These are phyloP conservation scores for Microdon myrmicae DNA, from an alignment of 2,888 invertebrate species.

Conservation along the genomic window DNA sequence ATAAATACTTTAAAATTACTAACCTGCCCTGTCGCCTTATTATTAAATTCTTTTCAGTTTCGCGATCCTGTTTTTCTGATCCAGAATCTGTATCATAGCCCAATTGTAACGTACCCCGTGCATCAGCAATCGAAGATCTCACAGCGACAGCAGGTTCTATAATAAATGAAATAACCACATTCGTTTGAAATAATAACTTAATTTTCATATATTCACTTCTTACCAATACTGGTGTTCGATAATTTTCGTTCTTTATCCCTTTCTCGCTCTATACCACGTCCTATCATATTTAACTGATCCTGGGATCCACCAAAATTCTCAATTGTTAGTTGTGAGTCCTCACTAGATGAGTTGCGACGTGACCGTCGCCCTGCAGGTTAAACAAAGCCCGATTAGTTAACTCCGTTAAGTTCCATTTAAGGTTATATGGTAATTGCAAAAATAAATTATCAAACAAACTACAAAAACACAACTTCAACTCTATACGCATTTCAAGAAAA, in stretches of 20 bases:
- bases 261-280: constrained; percentile 77
- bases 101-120: constrained; percentile 75
- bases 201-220: constrained; percentile 14
- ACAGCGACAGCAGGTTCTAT: constrained; percentile 75
- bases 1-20: constrained; percentile 42
- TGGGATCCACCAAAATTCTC: constrained; percentile 94
- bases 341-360: constrained; percentile 83
- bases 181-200: background rate
- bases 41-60: constrained; percentile 70
- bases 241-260: constrained; percentile 70
- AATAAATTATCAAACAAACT: constrained; percentile 6
- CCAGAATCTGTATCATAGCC: constrained; percentile 74
- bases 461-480: too few species aligned
- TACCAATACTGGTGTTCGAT: constrained; percentile 64
- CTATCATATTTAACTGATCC: constrained; percentile 87
- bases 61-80: constrained; percentile 73
- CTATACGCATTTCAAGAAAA: constrained; percentile 17
- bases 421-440: background rate
- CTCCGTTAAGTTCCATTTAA: too few species aligned
- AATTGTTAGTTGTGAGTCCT: constrained; percentile 89
- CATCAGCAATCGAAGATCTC: constrained; percentile 81
- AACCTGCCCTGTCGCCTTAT: constrained; percentile 74
- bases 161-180: background rate
- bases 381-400: too few species aligned
- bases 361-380: constrained; percentile 81